A percentile compares a stretch with the other conserved stretches of the same genome.
Evolutionary conservation across 2,113 vertebrate genomes (phyloP).

Genomic region (Orthonyx spaldingii): DNA sequence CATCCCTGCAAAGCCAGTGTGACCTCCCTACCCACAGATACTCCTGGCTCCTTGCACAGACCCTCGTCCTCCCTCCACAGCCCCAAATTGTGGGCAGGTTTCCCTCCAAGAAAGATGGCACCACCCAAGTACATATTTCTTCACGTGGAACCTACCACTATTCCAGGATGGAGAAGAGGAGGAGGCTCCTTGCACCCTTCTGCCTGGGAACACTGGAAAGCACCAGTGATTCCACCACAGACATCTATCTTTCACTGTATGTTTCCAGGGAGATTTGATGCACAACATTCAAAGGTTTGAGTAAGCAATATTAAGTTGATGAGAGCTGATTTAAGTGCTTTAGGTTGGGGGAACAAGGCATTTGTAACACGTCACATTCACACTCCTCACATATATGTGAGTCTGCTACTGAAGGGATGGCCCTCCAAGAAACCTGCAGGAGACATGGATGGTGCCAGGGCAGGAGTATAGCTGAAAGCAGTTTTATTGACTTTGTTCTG

Average conservation of each 20-base stretch:
- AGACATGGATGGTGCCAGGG: neutral
- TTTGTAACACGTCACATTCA: neutral
- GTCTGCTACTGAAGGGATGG: neutral
- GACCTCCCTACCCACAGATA: rapidly evolving
- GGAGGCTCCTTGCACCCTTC: neutral
- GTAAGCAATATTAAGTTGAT: neutral
- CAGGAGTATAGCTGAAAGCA: neutral
- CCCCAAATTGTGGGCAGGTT: neutral
- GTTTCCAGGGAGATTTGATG: neutral
- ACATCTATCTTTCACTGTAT: neutral
- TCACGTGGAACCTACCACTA: neutral
- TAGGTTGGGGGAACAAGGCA: neutral
- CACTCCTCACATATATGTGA: rapidly evolving
- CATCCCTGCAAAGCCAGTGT: neutral
- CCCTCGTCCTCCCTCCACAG: neutral
- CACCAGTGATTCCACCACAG: neutral
- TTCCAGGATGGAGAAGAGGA: neutral
- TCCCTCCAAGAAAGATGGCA: neutral
- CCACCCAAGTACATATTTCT: neutral
- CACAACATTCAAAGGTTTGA: neutral
- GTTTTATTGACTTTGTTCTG: neutral
- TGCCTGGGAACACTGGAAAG: neutral
- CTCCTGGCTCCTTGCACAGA: neutral
- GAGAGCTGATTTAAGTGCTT: neutral
- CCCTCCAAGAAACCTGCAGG: neutral